Conservation (phyloP, 23 tunicate species). For the Diplosoma virens region DNA sequence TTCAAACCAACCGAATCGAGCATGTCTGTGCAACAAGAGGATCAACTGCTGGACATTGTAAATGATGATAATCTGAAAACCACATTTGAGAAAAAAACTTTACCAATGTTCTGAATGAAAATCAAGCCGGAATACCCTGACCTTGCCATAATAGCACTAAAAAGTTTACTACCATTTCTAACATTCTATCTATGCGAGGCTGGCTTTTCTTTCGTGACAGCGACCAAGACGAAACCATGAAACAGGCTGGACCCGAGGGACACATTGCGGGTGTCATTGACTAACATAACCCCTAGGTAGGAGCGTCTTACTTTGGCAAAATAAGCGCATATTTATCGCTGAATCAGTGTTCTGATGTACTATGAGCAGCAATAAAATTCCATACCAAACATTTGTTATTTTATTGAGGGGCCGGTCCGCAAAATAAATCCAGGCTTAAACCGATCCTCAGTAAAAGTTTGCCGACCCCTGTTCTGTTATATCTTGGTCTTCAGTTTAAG, state of each 20-base stretch:
- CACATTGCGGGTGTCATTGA: slow-evolving; percentile 6
- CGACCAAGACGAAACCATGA: no score
- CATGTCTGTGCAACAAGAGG: slow-evolving; percentile 7
- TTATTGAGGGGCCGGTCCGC: background rate
- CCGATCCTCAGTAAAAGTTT: background rate
- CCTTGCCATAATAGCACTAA: no score
- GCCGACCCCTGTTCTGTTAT: no score
- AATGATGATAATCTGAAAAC: slow-evolving; percentile 16
- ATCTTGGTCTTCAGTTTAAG: no score
- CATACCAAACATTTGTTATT: background rate
- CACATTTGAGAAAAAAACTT: slow-evolving; percentile 2
- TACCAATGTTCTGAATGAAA: slow-evolving; percentile 27
- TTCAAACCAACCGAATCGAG: slow-evolving; percentile 24
- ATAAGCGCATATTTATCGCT: background rate
- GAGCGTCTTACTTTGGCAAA: background rate
- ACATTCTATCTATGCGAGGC: no score
- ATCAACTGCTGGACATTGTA: slow-evolving; percentile 7
- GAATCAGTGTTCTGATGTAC: background rate
- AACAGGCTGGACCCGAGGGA: no score
- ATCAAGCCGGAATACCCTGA: no score
- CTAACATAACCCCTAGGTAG: background rate
- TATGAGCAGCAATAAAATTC: background rate
- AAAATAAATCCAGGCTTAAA: background rate
- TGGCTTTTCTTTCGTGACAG: no score
- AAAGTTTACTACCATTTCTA: no score